phyloP scores from a whole-genome alignment of 2,113 vertebrate genomes.

The Rhipidura dahli region DNA sequence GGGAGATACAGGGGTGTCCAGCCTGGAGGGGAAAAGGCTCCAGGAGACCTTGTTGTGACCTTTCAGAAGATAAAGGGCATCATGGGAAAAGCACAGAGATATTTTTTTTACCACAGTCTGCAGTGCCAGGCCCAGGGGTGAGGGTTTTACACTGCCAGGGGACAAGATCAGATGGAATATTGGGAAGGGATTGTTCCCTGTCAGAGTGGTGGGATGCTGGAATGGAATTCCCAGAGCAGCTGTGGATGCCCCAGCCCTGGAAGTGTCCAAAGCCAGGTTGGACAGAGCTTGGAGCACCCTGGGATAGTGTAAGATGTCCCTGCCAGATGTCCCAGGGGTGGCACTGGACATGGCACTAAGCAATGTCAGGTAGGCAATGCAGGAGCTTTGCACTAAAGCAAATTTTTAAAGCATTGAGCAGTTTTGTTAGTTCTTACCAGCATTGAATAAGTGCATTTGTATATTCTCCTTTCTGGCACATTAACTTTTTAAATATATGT shows the following conservation, averaged over 20 bases:
- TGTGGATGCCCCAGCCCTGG: background rate
- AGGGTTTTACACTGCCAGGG: background rate
- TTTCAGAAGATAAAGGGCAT: background rate
- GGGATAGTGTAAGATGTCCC: background rate
- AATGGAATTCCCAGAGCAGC: background rate
- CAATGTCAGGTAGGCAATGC: fast-evolving
- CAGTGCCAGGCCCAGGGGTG: background rate
- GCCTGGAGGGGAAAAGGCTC: background rate
- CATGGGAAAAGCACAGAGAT: background rate
- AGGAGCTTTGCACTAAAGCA: background rate
- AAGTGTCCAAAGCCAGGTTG: fast-evolving
- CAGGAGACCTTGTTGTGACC: background rate
- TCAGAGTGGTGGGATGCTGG: background rate
- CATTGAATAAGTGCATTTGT: background rate
- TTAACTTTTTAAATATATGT: background rate
- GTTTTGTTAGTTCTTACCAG: background rate
- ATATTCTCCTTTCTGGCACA: background rate
- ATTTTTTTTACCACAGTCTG: background rate
- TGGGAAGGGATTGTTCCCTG: background rate
- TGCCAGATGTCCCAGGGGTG: too few relatives aligned
- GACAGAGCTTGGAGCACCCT: background rate
- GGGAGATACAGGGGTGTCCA: background rate
- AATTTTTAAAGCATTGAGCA: background rate
- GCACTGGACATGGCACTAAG: too few relatives aligned
- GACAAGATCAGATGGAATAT: too few relatives aligned